A percentile compares a stretch with the other conserved stretches of the same genome.
Conservation (phyloP, 1,140 invertebrate genomes). For the Triops longicaudatus region DNA sequence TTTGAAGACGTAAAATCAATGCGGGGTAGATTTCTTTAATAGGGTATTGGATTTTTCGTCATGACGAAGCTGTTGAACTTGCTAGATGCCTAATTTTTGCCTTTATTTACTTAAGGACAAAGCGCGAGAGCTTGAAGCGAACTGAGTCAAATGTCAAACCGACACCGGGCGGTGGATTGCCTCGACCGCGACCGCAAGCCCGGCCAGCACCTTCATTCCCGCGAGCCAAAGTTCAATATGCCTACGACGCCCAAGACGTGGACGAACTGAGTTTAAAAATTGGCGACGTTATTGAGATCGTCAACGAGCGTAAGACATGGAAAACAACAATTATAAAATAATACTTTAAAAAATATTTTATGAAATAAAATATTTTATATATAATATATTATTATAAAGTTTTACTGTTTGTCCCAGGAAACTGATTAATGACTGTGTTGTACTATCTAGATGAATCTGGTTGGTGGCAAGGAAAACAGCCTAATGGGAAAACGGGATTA, state of each 20-base stretch:
- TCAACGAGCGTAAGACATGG: constrained; percentile 52
- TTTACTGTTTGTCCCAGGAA: not conserved
- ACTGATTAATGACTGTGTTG: constrained; percentile 17
- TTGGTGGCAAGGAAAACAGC: constrained; percentile 55
- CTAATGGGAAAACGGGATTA: constrained; percentile 51
- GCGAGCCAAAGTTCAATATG: constrained; percentile 52
- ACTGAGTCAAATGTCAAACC: constrained; percentile 31
- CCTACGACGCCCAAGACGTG: constrained; percentile 57
- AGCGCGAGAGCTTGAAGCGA: not conserved
- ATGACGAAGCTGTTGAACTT: not conserved
- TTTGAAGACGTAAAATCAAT: no score
- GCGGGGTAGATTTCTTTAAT: no score
- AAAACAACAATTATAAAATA: no score
- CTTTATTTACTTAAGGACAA: not conserved
- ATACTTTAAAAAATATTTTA: no score
- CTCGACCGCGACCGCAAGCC: constrained; percentile 37
- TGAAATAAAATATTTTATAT: no score
- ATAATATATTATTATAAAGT: no score
- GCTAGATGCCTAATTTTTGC: no score
- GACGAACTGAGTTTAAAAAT: constrained; percentile 57
- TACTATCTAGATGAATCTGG: constrained; percentile 53
- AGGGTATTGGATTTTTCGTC: not conserved
- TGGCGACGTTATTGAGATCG: constrained; percentile 54
- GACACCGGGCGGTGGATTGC: constrained; percentile 37
- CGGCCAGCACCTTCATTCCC: constrained; percentile 41